These are phyloP conservation scores for Glyptemys insculpta DNA, from an alignment of 2,797 vertebrate genomes.

Conservation along the genomic window DNA sequence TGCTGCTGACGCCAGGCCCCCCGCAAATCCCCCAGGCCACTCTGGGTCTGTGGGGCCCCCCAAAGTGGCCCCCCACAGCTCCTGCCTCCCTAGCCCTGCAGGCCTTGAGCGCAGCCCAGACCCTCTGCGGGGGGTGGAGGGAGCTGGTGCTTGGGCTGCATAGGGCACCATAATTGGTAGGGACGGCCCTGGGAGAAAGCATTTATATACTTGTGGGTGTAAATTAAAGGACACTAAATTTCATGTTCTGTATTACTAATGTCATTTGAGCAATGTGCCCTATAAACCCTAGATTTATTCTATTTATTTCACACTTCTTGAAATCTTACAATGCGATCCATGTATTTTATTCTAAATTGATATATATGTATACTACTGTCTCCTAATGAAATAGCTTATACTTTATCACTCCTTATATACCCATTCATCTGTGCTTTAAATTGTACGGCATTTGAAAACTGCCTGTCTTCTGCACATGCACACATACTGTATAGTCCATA, in stretches of 20 bases:
- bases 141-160: too few species aligned
- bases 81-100: too few species aligned
- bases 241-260: neutral
- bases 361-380: neutral
- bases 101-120: too few species aligned
- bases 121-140: rapidly evolving
- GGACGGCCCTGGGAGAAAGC: neutral
- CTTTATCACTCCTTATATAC: neutral
- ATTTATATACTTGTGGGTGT: neutral
- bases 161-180: too few species aligned
- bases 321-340: neutral
- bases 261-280: neutral
- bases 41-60: too few species aligned
- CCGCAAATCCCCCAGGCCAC: too few species aligned
- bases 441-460: neutral
- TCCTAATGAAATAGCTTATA: neutral
- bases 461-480: neutral
- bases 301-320: neutral
- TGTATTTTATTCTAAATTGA: neutral
- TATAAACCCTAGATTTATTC: neutral
- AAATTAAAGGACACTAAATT: neutral
- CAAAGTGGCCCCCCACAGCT: too few species aligned
- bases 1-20: too few species aligned
- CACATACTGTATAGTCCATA: neutral
- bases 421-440: neutral